Evolutionary conservation across 2,113 vertebrate genomes (phyloP).

Genomic region (Glareola pratincola): DNA sequence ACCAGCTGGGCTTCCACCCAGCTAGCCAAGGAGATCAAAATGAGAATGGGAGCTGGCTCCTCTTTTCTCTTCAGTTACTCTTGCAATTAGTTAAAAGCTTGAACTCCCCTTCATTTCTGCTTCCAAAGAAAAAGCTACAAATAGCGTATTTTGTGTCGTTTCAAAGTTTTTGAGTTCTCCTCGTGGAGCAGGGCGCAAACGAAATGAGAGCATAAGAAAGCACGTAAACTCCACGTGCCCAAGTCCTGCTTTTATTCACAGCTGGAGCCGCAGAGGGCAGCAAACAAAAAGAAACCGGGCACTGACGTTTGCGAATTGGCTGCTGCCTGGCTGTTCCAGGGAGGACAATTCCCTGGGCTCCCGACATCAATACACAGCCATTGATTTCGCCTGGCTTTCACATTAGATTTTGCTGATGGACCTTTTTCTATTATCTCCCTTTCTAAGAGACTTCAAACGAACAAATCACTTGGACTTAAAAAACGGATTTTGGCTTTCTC

Average conservation of each 20-base stretch:
- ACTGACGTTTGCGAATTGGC: background rate
- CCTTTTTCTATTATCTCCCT: background rate
- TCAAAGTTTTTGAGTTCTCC: background rate
- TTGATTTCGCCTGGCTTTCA: background rate
- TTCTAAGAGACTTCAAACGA: background rate
- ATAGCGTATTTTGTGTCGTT: background rate
- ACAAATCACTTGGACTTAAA: background rate
- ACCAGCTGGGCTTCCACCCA: background rate
- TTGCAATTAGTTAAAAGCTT: background rate
- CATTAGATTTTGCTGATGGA: background rate
- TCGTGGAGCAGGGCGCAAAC: rapidly evolving
- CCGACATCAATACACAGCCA: background rate
- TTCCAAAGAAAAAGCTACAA: background rate
- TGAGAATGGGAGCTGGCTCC: background rate
- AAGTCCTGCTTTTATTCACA: background rate
- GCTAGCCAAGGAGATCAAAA: background rate
- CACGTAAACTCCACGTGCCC: rapidly evolving
- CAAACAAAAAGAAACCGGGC: slow-evolving; percentile 11
- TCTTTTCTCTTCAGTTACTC: background rate
- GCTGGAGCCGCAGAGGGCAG: slow-evolving; percentile 69
- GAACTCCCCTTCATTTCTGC: rapidly evolving
- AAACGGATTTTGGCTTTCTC: background rate
- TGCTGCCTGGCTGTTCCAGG: background rate
- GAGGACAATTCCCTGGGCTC: background rate
- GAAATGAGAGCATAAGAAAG: background rate